A percentile compares a stretch with the other conserved stretches of the same genome.
Evolutionary conservation across 2,113 vertebrate genomes (phyloP).

Genomic region (Carassius gibelio): DNA sequence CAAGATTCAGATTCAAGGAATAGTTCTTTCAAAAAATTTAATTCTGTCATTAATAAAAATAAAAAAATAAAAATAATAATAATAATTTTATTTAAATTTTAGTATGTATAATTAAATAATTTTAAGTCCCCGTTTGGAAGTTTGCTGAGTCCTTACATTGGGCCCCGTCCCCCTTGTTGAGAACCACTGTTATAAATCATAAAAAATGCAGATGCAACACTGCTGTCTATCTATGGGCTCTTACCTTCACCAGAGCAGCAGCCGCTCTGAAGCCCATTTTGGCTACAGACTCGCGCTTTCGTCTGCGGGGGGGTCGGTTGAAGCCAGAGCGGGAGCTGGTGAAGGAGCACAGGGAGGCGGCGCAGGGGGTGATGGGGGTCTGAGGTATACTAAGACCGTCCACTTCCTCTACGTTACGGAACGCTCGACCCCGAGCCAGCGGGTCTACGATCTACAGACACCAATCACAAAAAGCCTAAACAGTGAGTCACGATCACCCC

Average conservation of each 20-base stretch:
- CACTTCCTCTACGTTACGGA: conserved; percentile 89
- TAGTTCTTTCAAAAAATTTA: no score
- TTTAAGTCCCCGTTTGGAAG: not conserved
- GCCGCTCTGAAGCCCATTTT: conserved; percentile 98
- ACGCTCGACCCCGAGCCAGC: conserved; percentile 90
- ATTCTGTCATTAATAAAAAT: no score
- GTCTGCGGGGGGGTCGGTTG: conserved; percentile 84
- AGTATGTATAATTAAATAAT: not conserved
- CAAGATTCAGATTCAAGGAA: no score
- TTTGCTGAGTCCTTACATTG: not conserved
- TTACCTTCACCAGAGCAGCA: conserved; percentile 88
- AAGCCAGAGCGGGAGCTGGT: conserved; percentile 96
- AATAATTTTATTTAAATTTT: no score
- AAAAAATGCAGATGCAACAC: not conserved
- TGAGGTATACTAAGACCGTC: conserved; percentile 89
- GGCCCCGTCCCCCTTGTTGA: not conserved
- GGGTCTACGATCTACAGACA: conserved; percentile 90
- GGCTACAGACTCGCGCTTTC: conserved; percentile 94
- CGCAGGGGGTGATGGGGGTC: conserved; percentile 89
- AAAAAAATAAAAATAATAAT: no score
- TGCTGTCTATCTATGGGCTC: not conserved
- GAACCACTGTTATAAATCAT: not conserved
- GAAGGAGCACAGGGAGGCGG: conserved; percentile 93
- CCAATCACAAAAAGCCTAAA: not conserved
- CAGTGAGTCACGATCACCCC: not conserved